Conservation (phyloP, 2,797 vertebrate species). For the Astyanax mexicanus region DNA sequence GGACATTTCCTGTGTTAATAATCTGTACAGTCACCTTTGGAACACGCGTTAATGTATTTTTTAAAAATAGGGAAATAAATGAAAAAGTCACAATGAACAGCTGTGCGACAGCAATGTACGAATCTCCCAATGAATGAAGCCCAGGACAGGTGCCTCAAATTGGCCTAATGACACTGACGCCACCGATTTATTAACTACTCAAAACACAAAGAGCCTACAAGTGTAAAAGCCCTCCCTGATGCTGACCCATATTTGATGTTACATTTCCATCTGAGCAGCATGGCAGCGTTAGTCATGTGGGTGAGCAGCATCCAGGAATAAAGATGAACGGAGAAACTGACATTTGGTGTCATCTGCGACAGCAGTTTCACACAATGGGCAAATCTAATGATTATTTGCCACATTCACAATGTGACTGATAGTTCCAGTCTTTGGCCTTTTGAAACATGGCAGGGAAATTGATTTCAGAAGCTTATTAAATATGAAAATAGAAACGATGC, state of each 20-base stretch:
- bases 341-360: not conserved
- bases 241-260: constrained; percentile 49
- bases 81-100: not conserved
- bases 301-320: constrained; percentile 10
- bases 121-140: not conserved
- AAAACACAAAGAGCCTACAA: not conserved
- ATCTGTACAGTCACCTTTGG: too few relatives aligned
- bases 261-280: constrained; percentile 24
- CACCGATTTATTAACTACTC: not conserved
- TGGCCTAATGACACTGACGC: not conserved
- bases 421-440: not conserved
- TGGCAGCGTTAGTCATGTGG: constrained; percentile 28
- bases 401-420: constrained; percentile 3
- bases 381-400: not conserved
- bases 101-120: not conserved
- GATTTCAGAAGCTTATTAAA: not conserved
- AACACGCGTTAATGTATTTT: not conserved
- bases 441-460: not conserved
- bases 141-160: constrained; percentile 16
- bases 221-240: constrained; percentile 24
- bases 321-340: not conserved
- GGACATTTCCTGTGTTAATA: too few relatives aligned
- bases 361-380: constrained; percentile 14
- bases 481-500: not conserved
- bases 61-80: too few relatives aligned